Evolutionary conservation across 2,113 vertebrate species (phyloP).

Genomic region (Mungos mungo): DNA sequence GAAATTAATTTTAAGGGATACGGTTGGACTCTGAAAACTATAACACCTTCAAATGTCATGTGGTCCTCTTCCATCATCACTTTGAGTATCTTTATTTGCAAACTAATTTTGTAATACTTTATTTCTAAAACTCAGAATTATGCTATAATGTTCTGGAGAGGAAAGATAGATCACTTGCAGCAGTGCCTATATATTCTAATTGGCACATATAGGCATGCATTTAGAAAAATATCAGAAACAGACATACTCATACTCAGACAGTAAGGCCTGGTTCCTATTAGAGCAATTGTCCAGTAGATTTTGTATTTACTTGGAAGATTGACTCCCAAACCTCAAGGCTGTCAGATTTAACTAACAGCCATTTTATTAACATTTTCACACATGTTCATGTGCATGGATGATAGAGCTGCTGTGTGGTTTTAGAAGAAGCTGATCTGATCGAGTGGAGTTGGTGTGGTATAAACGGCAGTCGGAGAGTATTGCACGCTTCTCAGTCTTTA

Average conservation of each 20-base stretch:
- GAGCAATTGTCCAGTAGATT: not conserved
- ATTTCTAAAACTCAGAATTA: not conserved
- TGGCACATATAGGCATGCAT: not conserved
- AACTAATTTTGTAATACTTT: slow-evolving; percentile 5
- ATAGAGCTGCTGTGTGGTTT: not conserved
- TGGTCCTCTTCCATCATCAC: not conserved
- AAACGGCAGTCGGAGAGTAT: not conserved
- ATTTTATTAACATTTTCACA: slow-evolving; percentile 20
- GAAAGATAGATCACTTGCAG: not conserved
- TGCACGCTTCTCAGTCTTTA: not conserved
- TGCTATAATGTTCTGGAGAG: not conserved
- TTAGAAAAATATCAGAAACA: not conserved
- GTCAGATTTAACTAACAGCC: not conserved
- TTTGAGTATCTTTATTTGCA: not conserved
- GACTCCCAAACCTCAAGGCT: not conserved
- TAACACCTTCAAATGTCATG: not conserved
- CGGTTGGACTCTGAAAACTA: not conserved
- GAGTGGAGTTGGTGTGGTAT: not conserved
- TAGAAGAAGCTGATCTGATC: not conserved
- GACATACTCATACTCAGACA: not conserved
- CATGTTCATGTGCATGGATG: not conserved
- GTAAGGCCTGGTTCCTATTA: not conserved
- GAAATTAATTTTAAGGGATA: not conserved
- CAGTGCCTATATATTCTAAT: not conserved
- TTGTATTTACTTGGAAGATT: not conserved